Conservation (phyloP, 2,888 invertebrate species). For the Exocentrus adspersus region DNA sequence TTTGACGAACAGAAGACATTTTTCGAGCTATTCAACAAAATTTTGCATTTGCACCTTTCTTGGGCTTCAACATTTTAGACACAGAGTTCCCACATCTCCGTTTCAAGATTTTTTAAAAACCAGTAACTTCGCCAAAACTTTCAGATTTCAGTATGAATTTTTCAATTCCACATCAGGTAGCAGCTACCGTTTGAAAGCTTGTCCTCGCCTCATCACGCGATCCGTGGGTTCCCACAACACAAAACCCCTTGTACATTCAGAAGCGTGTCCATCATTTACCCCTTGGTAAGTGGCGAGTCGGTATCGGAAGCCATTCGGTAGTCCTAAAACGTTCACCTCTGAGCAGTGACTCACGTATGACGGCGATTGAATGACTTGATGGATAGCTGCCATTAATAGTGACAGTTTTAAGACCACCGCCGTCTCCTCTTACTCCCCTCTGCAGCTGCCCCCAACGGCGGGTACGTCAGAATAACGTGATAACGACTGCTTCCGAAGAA, state of each 20-base stretch:
- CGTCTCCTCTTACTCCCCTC: slow-evolving; percentile 41
- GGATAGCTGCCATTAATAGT: slow-evolving; percentile 65
- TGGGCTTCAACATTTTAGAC: too few relatives aligned
- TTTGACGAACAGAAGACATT: too few relatives aligned
- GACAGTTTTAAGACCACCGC: slow-evolving; percentile 63
- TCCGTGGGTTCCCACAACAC: slow-evolving; percentile 9
- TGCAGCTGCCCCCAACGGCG: slow-evolving; percentile 54
- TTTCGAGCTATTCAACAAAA: too few relatives aligned
- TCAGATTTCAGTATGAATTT: slow-evolving; percentile 2
- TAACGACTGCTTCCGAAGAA: too few relatives aligned
- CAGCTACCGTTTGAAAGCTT: background rate
- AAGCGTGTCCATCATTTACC: slow-evolving; percentile 50
- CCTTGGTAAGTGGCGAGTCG: slow-evolving; percentile 46
- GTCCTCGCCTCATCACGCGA: slow-evolving; percentile 10
- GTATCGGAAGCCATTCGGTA: slow-evolving; percentile 32
- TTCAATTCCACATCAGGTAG: slow-evolving; percentile 15
- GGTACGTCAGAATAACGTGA: too few relatives aligned
- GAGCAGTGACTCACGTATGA: slow-evolving; percentile 48
- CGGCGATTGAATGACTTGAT: slow-evolving; percentile 64
- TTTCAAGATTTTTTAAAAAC: too few relatives aligned
- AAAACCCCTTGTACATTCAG: slow-evolving; percentile 30
- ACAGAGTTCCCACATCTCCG: too few relatives aligned
- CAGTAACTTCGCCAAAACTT: too few relatives aligned
- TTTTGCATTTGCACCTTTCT: too few relatives aligned
- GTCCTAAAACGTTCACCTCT: slow-evolving; percentile 48